Evolutionary conservation across 2,888 invertebrate genomes (phyloP).

Genomic region (Coecobrya sp.): DNA sequence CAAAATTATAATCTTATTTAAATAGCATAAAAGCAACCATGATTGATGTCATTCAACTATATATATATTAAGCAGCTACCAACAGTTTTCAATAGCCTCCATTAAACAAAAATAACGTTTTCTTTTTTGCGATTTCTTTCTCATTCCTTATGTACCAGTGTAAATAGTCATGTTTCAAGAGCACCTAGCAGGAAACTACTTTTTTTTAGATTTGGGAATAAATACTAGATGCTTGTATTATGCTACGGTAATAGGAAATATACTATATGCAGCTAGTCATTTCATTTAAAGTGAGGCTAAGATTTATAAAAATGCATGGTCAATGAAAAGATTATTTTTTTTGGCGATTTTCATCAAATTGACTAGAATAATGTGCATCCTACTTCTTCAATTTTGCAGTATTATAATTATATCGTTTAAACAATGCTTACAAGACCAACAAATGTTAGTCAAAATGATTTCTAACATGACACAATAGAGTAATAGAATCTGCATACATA

Average conservation of each 20-base stretch:
- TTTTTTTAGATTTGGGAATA: neutral
- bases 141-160: no score
- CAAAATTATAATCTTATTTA: neutral
- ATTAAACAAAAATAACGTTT: constrained; percentile 20
- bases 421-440: no score
- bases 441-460: no score
- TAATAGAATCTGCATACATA: no score
- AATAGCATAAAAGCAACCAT: neutral
- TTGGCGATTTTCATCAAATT: constrained; percentile 67
- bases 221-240: neutral
- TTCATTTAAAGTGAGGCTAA: neutral
- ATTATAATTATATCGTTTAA: neutral
- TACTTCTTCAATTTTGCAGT: constrained; percentile 22
- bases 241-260: neutral
- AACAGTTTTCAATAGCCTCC: neutral
- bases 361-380: constrained; percentile 74
- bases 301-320: neutral
- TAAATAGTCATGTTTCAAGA: neutral
- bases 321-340: constrained; percentile 20
- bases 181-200: neutral
- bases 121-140: neutral
- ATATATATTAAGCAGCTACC: no score
- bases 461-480: no score
- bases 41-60: neutral
- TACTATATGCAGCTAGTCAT: neutral